Percentiles rank a stretch among this genome's conserved stretches.
phyloP scores from a whole-genome alignment of 2,113 vertebrate species.

The Chaetops frenatus region DNA sequence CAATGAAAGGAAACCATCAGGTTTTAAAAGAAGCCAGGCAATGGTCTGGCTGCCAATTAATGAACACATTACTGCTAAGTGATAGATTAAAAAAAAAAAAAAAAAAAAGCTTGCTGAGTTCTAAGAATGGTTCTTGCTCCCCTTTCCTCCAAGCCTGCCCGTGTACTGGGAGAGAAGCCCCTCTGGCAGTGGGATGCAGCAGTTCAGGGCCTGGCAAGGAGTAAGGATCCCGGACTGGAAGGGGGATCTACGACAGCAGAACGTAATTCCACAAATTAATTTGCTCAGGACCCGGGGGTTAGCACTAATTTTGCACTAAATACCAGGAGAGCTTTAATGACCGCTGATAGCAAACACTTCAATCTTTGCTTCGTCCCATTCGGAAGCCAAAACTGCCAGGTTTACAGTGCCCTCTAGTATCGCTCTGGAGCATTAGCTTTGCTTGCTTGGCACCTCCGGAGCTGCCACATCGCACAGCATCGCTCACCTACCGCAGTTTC shows the following conservation, averaged over 20 bases:
- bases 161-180: background rate
- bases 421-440: background rate
- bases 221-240: background rate
- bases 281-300: background rate
- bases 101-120: background rate
- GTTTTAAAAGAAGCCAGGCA: constrained; percentile 5
- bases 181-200: background rate
- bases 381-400: constrained; percentile 34
- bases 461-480: background rate
- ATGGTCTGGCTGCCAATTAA: constrained; percentile 23
- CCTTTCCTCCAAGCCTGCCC: background rate
- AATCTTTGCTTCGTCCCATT: background rate
- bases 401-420: constrained; percentile 67
- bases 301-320: background rate
- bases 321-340: constrained; percentile 20
- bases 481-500: background rate
- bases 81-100: background rate
- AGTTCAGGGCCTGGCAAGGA: background rate
- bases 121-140: background rate
- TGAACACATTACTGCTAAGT: constrained; percentile 19
- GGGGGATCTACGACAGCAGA: background rate
- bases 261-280: constrained; percentile 28
- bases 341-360: constrained; percentile 7
- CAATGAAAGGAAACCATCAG: background rate
- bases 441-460: background rate